phyloP scores from a whole-genome alignment of 2,797 vertebrate species.

The Heterohyrax brucei region DNA sequence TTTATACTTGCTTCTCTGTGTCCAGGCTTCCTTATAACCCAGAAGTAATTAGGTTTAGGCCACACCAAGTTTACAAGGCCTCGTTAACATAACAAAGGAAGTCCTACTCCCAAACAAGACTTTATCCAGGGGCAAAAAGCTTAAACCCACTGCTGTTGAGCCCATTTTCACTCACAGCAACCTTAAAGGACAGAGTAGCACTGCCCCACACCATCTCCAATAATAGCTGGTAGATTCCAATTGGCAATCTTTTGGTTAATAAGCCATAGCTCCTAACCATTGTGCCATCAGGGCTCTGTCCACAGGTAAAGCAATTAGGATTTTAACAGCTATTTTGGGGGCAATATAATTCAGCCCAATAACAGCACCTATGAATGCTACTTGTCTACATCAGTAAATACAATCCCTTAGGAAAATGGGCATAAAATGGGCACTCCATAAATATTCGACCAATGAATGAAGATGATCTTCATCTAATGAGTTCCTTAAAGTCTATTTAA shows the following conservation, averaged over 20 bases:
- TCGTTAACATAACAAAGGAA: background rate
- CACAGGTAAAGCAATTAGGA: background rate
- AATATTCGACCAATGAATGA: background rate
- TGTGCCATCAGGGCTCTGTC: no score
- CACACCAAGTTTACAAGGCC: background rate
- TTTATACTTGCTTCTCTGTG: background rate
- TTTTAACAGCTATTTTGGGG: background rate
- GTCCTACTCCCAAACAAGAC: background rate
- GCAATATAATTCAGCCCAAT: background rate
- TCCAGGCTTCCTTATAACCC: background rate
- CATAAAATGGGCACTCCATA: accelerated
- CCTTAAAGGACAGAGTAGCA: no score
- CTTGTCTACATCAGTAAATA: background rate
- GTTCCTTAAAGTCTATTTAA: background rate
- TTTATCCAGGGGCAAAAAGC: background rate
- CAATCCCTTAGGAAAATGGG: background rate
- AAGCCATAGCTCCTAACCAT: no score
- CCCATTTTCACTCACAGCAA: no score
- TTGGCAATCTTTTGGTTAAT: no score
- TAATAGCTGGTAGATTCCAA: no score
- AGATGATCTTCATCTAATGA: background rate
- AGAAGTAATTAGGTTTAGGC: background rate
- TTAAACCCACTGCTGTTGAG: background rate
- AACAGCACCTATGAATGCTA: background rate
- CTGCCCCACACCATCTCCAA: no score